These are phyloP conservation scores for Phymanthus crucifer DNA, from an alignment of 92 coral and sea anemone species.

Conservation along the genomic window DNA sequence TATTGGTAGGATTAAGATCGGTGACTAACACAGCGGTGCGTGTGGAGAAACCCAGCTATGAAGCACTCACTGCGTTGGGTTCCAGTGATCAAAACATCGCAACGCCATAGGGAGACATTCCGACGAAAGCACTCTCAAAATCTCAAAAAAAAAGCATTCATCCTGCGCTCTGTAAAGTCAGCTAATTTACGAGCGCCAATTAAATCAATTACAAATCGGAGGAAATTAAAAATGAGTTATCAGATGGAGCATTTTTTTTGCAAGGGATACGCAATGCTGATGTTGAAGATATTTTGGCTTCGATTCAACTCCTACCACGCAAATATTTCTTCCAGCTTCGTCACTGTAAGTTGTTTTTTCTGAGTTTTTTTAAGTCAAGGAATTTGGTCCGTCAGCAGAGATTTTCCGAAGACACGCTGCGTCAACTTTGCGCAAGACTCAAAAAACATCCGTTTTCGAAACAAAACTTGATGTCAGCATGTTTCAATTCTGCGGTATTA, in stretches of 20 bases:
- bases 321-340: slow-evolving; percentile 18
- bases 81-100: background rate
- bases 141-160: background rate
- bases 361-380: background rate
- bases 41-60: background rate
- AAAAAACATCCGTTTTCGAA: background rate
- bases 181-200: no score
- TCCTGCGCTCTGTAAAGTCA: no score
- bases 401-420: background rate
- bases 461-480: background rate
- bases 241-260: background rate
- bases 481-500: background rate
- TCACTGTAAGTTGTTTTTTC: slow-evolving; percentile 13
- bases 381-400: background rate
- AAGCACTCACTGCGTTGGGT: background rate
- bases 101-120: background rate
- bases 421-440: background rate
- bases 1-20: background rate
- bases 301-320: slow-evolving; percentile 21
- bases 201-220: background rate
- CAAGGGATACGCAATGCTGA: background rate
- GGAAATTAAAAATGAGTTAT: background rate
- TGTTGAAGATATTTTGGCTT: slow-evolving; percentile 4
- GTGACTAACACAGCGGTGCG: background rate
- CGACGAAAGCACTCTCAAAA: no score